Conservation (phyloP, 2,797 vertebrate genomes). For the Anguilla pacifica region DNA sequence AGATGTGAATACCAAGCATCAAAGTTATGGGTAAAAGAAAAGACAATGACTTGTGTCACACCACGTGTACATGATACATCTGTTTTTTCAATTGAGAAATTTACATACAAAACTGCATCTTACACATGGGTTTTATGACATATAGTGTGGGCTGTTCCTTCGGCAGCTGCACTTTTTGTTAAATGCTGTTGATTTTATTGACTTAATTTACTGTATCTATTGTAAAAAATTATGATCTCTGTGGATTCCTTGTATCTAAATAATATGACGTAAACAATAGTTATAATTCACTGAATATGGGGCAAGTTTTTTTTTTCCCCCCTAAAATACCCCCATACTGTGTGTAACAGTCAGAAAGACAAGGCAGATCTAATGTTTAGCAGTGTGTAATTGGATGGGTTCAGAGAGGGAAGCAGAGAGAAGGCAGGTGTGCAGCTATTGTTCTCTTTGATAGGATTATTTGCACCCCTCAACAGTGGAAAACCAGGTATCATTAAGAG, state of each 20-base stretch:
- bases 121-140: too few relatives aligned
- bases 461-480: conserved; percentile 71
- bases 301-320: not conserved
- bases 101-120: too few relatives aligned
- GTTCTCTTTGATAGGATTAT: conserved; percentile 81
- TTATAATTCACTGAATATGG: not conserved
- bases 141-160: too few relatives aligned
- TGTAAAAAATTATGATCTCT: not conserved
- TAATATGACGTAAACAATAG: not conserved
- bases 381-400: conserved; percentile 66
- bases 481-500: conserved; percentile 75
- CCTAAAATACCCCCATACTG: not conserved
- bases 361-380: conserved; percentile 59
- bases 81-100: too few relatives aligned
- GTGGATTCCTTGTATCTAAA: not conserved
- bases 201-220: not conserved
- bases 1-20: too few relatives aligned
- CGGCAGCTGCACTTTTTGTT: too few relatives aligned
- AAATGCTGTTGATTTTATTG: not conserved
- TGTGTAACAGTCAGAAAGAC: conserved; percentile 5
- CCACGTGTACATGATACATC: too few relatives aligned
- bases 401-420: conserved; percentile 47
- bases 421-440: conserved; percentile 75
- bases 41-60: too few relatives aligned
- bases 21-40: too few relatives aligned